These are phyloP conservation scores for Takifugu flavidus DNA, from an alignment of 2,113 vertebrate genomes.

Conservation along the genomic window DNA sequence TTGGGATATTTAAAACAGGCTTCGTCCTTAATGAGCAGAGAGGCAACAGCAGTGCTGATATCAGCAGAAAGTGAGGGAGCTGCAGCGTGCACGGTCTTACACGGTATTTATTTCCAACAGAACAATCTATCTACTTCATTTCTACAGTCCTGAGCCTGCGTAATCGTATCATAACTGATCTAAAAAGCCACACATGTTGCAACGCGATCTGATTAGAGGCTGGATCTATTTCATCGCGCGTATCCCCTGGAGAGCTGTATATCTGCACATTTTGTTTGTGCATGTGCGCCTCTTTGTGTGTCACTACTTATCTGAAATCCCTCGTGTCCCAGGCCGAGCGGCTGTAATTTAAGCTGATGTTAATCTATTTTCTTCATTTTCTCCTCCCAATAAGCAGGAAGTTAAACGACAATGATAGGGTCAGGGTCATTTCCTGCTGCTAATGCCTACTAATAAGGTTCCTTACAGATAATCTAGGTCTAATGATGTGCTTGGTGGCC, in stretches of 20 bases:
- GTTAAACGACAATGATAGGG: conserved; percentile 45
- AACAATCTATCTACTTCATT: conserved; percentile 37
- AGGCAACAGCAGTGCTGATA: conserved; percentile 29
- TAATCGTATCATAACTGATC: conserved; percentile 58
- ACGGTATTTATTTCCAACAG: conserved; percentile 32
- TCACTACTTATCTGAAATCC: conserved; percentile 43
- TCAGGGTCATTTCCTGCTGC: conserved; percentile 53
- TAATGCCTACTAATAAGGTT: conserved; percentile 58
- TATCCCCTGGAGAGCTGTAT: conserved; percentile 23
- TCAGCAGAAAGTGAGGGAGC: conserved; percentile 31
- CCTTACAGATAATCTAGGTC: conserved; percentile 51
- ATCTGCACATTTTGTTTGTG: conserved; percentile 16
- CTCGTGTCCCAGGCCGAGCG: conserved; percentile 24
- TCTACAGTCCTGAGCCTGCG: conserved; percentile 46
- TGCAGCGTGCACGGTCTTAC: conserved; percentile 8
- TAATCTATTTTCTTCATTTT: conserved; percentile 44
- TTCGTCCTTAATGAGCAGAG: conserved; percentile 28
- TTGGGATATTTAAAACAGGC: no score
- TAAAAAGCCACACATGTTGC: conserved; percentile 57
- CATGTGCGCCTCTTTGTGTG: conserved; percentile 12
- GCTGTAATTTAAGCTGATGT: conserved; percentile 46
- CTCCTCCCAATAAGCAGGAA: conserved; percentile 23
- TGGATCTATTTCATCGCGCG: conserved; percentile 46
- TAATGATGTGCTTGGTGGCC: conserved; percentile 53
- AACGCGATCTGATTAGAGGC: conserved; percentile 47